A percentile compares a stretch with the other conserved stretches of the same genome.
phyloP scores from a whole-genome alignment of 2,888 invertebrate genomes.

The Cephus sareptanus region DNA sequence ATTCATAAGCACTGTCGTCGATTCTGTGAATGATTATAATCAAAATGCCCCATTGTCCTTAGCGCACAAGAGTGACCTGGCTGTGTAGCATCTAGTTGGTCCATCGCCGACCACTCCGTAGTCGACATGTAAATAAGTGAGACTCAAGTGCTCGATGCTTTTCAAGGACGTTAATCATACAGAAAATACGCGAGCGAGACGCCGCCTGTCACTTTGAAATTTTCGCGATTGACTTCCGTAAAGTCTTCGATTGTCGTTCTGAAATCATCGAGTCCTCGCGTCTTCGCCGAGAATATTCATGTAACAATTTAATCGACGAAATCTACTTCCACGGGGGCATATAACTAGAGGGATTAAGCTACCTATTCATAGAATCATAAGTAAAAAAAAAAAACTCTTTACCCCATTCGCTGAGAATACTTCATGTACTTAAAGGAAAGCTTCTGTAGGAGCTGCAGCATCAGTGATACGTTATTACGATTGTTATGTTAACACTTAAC shows the following conservation, averaged over 20 bases:
- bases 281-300: background rate
- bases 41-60: conserved; percentile 32
- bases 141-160: background rate
- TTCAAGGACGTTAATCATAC: background rate
- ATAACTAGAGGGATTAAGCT: conserved; percentile 50
- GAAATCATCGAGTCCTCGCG: conserved; percentile 1
- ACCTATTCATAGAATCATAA: conserved; percentile 37
- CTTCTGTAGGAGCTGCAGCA: conserved; percentile 43
- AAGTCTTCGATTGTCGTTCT: background rate
- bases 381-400: conserved; percentile 29
- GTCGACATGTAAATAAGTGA: conserved; percentile 18
- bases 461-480: conserved; percentile 44
- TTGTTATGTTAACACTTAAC: conserved; percentile 39
- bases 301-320: conserved; percentile 26
- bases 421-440: conserved; percentile 48
- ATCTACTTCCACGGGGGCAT: conserved; percentile 55
- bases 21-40: conserved; percentile 18
- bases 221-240: background rate
- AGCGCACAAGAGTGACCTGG: conserved; percentile 38
- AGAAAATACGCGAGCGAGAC: background rate
- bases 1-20: conserved; percentile 22
- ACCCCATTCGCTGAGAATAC: conserved; percentile 38
- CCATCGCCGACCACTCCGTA: conserved; percentile 27
- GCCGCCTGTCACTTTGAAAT: background rate
- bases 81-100: conserved; percentile 34